Conservation (phyloP, 1,140 invertebrate genomes). For the Macrobrachium nipponense region DNA sequence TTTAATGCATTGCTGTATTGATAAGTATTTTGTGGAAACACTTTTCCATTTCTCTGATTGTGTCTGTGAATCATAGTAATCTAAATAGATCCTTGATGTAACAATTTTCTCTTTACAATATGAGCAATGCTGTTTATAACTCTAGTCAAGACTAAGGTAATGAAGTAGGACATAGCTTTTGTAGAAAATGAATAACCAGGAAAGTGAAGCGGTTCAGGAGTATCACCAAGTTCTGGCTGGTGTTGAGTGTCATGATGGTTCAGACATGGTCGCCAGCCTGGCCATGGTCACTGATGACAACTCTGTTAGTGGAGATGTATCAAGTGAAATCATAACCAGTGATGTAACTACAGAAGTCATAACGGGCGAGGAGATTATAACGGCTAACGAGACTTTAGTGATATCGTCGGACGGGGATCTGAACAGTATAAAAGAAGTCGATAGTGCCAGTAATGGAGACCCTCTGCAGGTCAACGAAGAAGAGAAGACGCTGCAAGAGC, state of each 20-base stretch:
- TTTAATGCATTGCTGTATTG: too few relatives aligned
- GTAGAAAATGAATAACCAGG: neutral
- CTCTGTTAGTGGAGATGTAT: slow-evolving; percentile 9
- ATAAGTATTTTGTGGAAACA: too few relatives aligned
- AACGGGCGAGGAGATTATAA: neutral
- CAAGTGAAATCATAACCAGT: slow-evolving; percentile 10
- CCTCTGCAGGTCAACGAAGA: neutral
- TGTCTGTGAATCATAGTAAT: too few relatives aligned
- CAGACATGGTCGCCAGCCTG: slow-evolving; percentile 31
- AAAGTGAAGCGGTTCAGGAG: neutral
- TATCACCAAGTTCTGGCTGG: slow-evolving; percentile 37
- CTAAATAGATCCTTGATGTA: too few relatives aligned
- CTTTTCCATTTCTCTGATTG: too few relatives aligned
- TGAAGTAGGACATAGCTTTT: neutral
- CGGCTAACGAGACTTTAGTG: slow-evolving; percentile 12
- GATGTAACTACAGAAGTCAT: too few relatives aligned
- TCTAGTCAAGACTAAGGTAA: neutral
- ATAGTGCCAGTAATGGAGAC: neutral
- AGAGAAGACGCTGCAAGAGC: slow-evolving; percentile 2
- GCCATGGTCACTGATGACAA: slow-evolving; percentile 30
- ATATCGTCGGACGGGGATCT: slow-evolving; percentile 27
- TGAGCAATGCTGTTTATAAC: neutral
- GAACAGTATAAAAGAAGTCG: slow-evolving; percentile 7
- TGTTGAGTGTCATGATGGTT: slow-evolving; percentile 13
- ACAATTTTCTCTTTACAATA: neutral